Evolutionary conservation across 2,113 vertebrate genomes (phyloP).

Genomic region (Fulmarus glacialis): DNA sequence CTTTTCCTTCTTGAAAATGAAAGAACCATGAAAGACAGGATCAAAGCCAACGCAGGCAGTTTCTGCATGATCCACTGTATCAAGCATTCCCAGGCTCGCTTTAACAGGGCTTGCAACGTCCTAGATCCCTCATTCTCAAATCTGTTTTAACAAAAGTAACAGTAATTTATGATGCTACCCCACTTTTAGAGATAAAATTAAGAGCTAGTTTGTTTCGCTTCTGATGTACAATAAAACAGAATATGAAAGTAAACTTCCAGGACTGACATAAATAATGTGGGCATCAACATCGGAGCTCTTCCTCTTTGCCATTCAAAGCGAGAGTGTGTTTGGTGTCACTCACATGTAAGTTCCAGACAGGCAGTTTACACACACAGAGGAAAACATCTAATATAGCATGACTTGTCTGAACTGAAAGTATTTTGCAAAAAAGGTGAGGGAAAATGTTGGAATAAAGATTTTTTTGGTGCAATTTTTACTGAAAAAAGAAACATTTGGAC

Average conservation of each 20-base stretch:
- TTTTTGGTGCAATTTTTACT: background rate
- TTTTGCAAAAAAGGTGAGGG: background rate
- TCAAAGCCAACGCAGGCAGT: background rate
- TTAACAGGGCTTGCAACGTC: background rate
- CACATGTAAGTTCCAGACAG: background rate
- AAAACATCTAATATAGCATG: background rate
- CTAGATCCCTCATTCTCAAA: background rate
- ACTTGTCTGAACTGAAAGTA: background rate
- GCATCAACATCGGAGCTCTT: background rate
- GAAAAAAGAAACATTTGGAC: background rate
- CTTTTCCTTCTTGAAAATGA: background rate
- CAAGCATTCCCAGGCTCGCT: background rate
- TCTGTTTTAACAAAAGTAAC: background rate
- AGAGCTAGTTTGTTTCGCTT: background rate
- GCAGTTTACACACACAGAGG: background rate
- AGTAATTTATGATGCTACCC: background rate
- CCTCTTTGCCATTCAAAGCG: background rate
- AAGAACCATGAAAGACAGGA: background rate
- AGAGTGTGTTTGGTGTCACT: background rate
- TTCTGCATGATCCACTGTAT: background rate
- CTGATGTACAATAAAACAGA: constrained; percentile 32
- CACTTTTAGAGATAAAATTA: background rate
- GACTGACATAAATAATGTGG: background rate
- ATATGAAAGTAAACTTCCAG: constrained; percentile 42
- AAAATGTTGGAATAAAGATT: background rate